Conservation (phyloP, 2,113 vertebrate species). For the Ciconia boyciana region DNA sequence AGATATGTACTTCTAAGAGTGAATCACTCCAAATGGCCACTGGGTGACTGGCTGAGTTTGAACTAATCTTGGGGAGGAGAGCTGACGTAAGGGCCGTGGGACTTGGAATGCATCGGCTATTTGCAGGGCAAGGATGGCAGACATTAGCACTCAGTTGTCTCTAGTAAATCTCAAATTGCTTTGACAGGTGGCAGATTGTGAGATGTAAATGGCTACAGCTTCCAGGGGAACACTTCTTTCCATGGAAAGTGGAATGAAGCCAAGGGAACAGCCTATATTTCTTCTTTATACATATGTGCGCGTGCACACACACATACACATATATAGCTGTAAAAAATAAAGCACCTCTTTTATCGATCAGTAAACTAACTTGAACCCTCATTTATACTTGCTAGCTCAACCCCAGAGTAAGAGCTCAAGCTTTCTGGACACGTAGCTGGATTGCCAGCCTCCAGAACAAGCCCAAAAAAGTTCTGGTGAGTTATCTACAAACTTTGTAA, state of each 20-base stretch:
- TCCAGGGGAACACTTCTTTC: constrained; percentile 17
- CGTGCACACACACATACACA: too few species aligned
- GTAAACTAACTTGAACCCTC: background rate
- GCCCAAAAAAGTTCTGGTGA: background rate
- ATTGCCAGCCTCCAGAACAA: background rate
- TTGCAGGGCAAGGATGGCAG: constrained; percentile 53
- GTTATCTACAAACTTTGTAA: background rate
- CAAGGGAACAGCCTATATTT: constrained; percentile 1
- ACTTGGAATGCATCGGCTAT: constrained; percentile 44
- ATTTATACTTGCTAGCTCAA: background rate
- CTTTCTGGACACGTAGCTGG: background rate
- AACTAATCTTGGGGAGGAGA: constrained; percentile 40
- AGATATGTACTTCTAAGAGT: constrained; percentile 47
- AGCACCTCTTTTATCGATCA: background rate
- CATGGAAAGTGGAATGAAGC: constrained; percentile 17
- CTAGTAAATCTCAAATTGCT: constrained; percentile 47
- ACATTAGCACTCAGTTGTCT: constrained; percentile 60
- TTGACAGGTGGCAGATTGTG: constrained; percentile 58
- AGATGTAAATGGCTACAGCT: constrained; percentile 1
- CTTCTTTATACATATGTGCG: background rate
- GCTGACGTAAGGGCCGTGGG: constrained; percentile 40
- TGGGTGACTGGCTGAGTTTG: constrained; percentile 45
- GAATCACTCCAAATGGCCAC: constrained; percentile 64
- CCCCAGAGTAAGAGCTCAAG: background rate
- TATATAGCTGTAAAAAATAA: background rate